phyloP scores from a whole-genome alignment of 2,888 invertebrate species.

The Lycaena phlaeas region DNA sequence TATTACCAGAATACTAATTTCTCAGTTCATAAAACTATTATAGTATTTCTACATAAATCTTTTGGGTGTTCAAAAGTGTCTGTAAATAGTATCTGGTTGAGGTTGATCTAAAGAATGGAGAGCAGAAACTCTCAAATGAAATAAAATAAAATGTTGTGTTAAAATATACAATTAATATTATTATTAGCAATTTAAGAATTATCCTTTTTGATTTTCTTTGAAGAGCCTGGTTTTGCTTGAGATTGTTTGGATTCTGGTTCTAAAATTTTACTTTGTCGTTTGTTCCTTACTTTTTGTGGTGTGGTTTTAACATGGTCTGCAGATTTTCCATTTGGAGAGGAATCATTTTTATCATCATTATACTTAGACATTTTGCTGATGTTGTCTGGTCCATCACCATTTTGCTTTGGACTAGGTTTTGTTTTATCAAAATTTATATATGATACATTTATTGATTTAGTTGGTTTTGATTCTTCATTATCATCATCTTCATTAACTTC shows the following conservation, averaged over 20 bases:
- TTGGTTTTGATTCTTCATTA: conserved; percentile 26
- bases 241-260: conserved; percentile 32
- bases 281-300: conserved; percentile 33
- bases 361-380: conserved; percentile 22
- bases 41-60: no score
- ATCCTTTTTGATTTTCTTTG: conserved; percentile 47
- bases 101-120: no score
- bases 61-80: no score
- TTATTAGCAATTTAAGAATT: no score
- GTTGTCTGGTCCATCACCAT: conserved; percentile 33
- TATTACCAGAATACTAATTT: no score
- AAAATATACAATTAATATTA: no score
- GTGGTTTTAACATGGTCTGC: conserved; percentile 27
- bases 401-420: conserved; percentile 43
- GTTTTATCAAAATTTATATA: conserved; percentile 62
- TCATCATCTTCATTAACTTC: conserved; percentile 43
- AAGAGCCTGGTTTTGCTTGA: conserved; percentile 29
- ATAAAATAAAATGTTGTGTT: no score
- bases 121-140: no score
- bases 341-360: conserved; percentile 23
- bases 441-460: conserved; percentile 36
- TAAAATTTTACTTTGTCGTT: conserved; percentile 33
- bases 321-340: conserved; percentile 23
- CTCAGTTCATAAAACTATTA: no score
- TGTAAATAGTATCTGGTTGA: no score